Percentiles rank a stretch among this genome's conserved stretches.
Evolutionary conservation across 2,113 vertebrate species (phyloP).

Genomic region (Podarcis muralis): DNA sequence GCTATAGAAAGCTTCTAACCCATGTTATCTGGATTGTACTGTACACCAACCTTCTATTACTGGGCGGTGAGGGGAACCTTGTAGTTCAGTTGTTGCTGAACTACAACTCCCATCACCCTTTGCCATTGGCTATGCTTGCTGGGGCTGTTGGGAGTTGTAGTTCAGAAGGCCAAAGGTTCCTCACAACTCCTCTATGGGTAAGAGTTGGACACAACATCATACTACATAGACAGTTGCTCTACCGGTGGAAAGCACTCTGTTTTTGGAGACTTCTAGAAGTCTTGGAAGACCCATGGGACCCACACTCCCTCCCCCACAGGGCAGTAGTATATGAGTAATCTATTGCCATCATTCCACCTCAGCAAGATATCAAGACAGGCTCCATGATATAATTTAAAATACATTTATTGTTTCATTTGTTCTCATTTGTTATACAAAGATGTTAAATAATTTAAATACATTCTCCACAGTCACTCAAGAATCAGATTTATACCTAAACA

Average conservation of each 20-base stretch:
- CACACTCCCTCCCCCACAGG: neutral
- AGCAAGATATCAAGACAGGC: neutral
- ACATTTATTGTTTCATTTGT: conserved; percentile 98
- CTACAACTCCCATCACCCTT: too few relatives aligned
- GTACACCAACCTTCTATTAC: neutral
- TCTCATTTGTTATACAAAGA: conserved; percentile 99
- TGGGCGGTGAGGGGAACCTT: too few relatives aligned
- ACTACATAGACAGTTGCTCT: neutral
- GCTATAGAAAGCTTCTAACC: neutral
- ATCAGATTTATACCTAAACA: conserved; percentile 94
- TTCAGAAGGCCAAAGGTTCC: too few relatives aligned
- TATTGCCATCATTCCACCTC: too few relatives aligned
- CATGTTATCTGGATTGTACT: neutral
- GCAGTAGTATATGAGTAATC: too few relatives aligned
- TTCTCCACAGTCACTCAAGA: conserved; percentile 97
- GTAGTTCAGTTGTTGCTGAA: too few relatives aligned
- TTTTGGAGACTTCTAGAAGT: neutral
- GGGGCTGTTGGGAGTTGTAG: too few relatives aligned
- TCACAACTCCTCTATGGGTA: neutral
- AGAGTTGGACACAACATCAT: neutral
- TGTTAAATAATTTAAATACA: conserved; percentile 99
- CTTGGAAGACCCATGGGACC: neutral
- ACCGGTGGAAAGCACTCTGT: neutral
- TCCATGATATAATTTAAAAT: conserved; percentile 91
- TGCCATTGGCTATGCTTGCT: too few relatives aligned